These are phyloP conservation scores for Rosalia funebris DNA, from an alignment of 2,888 invertebrate species.

Conservation along the genomic window DNA sequence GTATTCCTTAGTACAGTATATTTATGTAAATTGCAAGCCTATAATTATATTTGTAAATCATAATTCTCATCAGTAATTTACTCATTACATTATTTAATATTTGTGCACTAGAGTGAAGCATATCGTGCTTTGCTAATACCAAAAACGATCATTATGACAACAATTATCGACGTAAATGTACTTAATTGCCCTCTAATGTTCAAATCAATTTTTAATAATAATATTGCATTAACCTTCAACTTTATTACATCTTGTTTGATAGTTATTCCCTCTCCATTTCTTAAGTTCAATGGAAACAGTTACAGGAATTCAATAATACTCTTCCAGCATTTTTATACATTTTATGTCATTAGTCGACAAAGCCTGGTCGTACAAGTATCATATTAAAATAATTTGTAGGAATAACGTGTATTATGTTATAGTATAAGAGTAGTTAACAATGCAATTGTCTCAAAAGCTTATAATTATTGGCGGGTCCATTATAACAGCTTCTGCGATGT, in stretches of 20 bases:
- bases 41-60: no score
- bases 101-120: no score
- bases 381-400: background rate
- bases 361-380: background rate
- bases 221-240: slow-evolving; percentile 29
- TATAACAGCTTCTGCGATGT: slow-evolving; percentile 70
- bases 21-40: no score
- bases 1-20: no score
- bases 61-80: no score
- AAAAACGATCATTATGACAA: no score
- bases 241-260: slow-evolving; percentile 16
- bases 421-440: slow-evolving; percentile 43
- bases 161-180: background rate
- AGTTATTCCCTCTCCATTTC: slow-evolving; percentile 16
- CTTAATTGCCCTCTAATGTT: background rate
- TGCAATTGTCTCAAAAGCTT: slow-evolving; percentile 65
- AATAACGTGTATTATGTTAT: no score
- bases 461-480: slow-evolving; percentile 66
- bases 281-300: slow-evolving; percentile 4
- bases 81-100: no score
- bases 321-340: slow-evolving; percentile 4
- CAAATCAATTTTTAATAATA: slow-evolving; percentile 7
- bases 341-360: slow-evolving; percentile 6
- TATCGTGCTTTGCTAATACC: no score
- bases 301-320: slow-evolving; percentile 13